phyloP scores from a whole-genome alignment of 2,113 vertebrate genomes.

The Macrotis lagotis region DNA sequence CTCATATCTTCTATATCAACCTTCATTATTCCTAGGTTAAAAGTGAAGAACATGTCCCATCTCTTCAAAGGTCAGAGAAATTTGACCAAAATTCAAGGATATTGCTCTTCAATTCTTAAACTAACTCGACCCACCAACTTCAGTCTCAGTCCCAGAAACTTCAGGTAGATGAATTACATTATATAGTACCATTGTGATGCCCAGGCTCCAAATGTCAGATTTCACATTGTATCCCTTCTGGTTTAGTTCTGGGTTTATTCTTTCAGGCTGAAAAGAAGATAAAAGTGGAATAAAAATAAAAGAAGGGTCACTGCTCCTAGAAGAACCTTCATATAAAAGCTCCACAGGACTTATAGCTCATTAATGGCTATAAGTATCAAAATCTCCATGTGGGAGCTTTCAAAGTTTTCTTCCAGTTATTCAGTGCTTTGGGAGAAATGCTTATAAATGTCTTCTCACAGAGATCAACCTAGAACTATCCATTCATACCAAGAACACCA shows the following conservation, averaged over 20 bases:
- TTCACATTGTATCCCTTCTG: conserved; percentile 98
- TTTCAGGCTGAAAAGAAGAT: conserved; percentile 89
- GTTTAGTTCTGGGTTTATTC: conserved; percentile 97
- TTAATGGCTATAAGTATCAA: neutral
- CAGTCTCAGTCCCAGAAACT: neutral
- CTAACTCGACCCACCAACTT: neutral
- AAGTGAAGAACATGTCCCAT: neutral
- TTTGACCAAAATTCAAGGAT: neutral
- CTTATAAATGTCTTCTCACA: neutral
- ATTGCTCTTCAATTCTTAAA: neutral
- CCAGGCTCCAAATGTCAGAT: conserved; percentile 98
- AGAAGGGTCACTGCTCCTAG: neutral
- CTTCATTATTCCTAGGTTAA: neutral
- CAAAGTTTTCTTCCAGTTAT: neutral
- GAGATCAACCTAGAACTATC: neutral
- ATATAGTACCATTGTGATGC: conserved; percentile 93
- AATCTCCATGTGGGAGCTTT: neutral
- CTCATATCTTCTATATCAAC: neutral
- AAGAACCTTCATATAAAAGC: neutral
- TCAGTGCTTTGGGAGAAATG: neutral
- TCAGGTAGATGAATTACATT: accelerated
- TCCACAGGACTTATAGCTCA: neutral
- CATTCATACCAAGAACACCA: neutral
- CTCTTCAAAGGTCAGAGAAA: neutral
- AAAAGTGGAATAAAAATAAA: too few species aligned